Evolutionary conservation across 2,113 vertebrate species (phyloP).

Genomic region (Cyprinus carpio): DNA sequence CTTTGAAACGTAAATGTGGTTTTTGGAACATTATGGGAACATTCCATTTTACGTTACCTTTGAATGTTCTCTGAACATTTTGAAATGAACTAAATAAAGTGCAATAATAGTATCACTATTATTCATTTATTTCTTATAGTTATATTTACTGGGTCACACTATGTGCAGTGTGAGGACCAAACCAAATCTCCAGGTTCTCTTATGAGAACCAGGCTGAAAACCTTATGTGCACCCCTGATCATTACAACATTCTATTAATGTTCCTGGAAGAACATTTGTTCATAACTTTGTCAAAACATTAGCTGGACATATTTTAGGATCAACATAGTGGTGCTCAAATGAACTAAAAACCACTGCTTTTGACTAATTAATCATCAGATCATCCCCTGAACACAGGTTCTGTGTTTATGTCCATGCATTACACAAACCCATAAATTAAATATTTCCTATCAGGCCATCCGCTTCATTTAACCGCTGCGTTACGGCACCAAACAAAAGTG

Average conservation of each 20-base stretch:
- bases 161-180: too few species aligned
- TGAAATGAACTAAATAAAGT: too few species aligned
- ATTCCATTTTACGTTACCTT: too few species aligned
- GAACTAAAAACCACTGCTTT: neutral
- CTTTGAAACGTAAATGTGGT: too few species aligned
- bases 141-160: too few species aligned
- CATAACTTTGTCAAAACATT: neutral
- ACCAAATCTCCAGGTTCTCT: too few species aligned
- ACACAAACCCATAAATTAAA: conserved; percentile 52
- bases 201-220: too few species aligned
- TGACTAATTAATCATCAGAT: conserved; percentile 18
- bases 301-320: neutral
- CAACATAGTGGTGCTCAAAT: neutral
- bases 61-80: too few species aligned
- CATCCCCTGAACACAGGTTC: conserved; percentile 16
- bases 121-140: too few species aligned
- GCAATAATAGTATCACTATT: too few species aligned
- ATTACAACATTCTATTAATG: neutral
- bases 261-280: neutral
- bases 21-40: too few species aligned
- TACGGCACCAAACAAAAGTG: conserved; percentile 28
- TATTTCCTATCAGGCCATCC: conserved; percentile 47
- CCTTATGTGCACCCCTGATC: too few species aligned
- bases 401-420: conserved; percentile 26
- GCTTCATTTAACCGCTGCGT: conserved; percentile 41